Evolutionary conservation across 2,797 vertebrate species (phyloP), one percentile per base, ranked within the genome.

Genomic region (Myotis planiceps): DNA sequence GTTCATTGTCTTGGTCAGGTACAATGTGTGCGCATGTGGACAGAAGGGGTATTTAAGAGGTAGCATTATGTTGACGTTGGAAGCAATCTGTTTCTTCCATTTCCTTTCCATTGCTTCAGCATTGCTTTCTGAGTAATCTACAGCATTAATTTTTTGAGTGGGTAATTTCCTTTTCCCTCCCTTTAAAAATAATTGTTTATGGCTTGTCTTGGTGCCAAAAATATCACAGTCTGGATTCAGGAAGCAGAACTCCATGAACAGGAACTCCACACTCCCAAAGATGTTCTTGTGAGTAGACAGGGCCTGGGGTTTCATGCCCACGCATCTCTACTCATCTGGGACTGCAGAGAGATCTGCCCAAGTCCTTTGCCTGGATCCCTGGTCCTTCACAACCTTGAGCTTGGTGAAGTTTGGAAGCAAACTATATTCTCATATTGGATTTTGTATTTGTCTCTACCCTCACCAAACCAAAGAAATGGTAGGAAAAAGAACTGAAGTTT

Each of bases 81-180:
- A 96, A 97, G 29, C 55, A 94, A 55, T 27, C 68, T 80, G 87
- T n/a, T 96, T 97, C 89, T 96, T 96, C 90, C 80, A 16, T 98
- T 98, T 98, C 94, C 92, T 97, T 95, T 97, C 65, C 85, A 78
- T 93, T 83, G 74, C 90, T 97, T 81, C 72, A 78, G 14, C 60
- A 23, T 89, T 49, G 2, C 63, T 96, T 90, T 97, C 95, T 97
- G 90, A 96, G 55, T 96, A 97, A 97, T 19, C 27, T 3, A 32
- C 16, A 37, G 76, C 82, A 94, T 97, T 98, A 96, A 96, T 97
- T 97, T 98, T 97, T 98, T 94, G 94, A 97, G 86, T 94, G 96
- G 90, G 94, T 95, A 96, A 97, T 97, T 98, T 98, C 92, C 93
- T 97, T 95, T 98, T 94, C 94, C 94, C 42, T 97, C 76, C 42